Conservation (phyloP, 2,113 vertebrate genomes). For the Gymnobelideus leadbeateri region DNA sequence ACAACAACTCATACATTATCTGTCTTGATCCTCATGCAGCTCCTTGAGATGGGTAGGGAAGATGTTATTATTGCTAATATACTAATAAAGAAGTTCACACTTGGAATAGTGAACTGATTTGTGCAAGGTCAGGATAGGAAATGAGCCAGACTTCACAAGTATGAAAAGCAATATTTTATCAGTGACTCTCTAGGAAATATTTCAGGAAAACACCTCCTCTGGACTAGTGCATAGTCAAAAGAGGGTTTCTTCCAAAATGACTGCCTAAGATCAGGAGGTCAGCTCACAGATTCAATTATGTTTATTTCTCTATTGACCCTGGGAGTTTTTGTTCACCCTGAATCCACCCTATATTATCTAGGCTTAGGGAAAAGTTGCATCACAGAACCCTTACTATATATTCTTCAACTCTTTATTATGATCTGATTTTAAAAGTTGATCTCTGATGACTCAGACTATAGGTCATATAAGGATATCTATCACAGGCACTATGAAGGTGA, state of each 20-base stretch:
- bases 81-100: not conserved
- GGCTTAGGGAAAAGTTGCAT: no score
- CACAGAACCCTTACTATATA: no score
- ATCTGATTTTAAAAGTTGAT: no score
- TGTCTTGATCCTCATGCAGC: not conserved
- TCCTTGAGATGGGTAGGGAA: not conserved
- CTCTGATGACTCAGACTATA: no score
- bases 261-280: not conserved
- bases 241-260: not conserved
- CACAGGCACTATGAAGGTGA: no score
- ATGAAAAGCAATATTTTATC: not conserved
- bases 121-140: not conserved
- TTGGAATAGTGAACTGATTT: not conserved
- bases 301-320: not conserved
- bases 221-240: not conserved
- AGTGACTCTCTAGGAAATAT: not conserved
- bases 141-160: not conserved
- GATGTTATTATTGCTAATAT: not conserved
- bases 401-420: no score
- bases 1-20: not conserved
- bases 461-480: no score
- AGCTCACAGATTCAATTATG: not conserved
- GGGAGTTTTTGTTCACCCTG: not conserved
- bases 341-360: no score
- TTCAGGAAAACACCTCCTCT: not conserved